phyloP scores from a whole-genome alignment of 2,113 vertebrate genomes.

The Colinus virginianus region DNA sequence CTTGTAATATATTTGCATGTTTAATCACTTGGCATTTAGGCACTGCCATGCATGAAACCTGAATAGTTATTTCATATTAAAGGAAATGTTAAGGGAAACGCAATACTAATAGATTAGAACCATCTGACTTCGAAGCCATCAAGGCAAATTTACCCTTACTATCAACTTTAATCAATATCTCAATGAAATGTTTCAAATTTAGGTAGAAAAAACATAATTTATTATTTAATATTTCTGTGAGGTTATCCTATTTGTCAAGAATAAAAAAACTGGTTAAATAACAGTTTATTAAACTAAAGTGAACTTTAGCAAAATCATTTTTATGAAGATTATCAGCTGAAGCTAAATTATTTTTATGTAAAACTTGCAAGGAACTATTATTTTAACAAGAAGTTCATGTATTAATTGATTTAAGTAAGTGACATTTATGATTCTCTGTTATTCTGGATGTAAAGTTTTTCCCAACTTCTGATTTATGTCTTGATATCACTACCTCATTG shows the following conservation, averaged over 20 bases:
- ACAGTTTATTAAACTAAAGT: background rate
- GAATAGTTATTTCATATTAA: background rate
- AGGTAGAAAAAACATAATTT: background rate
- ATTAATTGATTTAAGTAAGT: background rate
- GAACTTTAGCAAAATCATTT: background rate
- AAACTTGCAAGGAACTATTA: background rate
- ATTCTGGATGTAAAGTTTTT: background rate
- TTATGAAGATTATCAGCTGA: background rate
- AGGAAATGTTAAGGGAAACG: background rate
- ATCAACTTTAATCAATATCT: background rate
- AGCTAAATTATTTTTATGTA: background rate
- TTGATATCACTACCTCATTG: background rate
- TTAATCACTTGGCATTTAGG: background rate
- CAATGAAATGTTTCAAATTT: background rate
- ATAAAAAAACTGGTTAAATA: background rate
- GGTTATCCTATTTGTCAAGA: background rate
- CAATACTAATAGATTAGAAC: background rate
- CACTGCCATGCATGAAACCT: background rate
- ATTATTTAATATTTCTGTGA: background rate
- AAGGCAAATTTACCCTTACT: background rate
- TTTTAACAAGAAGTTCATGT: fast-evolving
- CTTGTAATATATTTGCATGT: background rate
- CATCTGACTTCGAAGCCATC: background rate
- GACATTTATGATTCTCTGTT: background rate
- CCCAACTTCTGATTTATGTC: background rate